These are phyloP conservation scores for Hypsibius dujardini DNA, from an alignment of 1,140 invertebrate genomes.

Conservation along the genomic window DNA sequence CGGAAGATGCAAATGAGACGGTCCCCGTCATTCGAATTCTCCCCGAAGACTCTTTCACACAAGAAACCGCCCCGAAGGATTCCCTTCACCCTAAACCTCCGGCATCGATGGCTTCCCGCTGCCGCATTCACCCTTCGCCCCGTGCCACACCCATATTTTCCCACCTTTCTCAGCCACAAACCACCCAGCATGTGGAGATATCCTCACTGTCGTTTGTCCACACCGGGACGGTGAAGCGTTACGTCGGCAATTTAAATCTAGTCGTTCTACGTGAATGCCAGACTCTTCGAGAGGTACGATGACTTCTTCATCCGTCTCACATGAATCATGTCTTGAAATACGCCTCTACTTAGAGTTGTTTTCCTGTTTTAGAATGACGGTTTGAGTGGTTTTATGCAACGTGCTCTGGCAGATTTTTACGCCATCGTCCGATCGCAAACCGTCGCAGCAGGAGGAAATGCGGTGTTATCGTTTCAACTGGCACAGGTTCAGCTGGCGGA, in stretches of 20 bases:
- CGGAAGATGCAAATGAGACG: neutral
- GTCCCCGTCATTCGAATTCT: neutral
- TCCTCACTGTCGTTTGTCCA: conserved; percentile 8
- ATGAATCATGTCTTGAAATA: too few species aligned
- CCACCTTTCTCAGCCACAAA: neutral
- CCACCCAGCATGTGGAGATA: neutral
- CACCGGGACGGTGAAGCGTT: neutral
- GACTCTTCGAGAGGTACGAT: neutral
- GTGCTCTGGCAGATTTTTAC: neutral
- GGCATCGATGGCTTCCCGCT: neutral
- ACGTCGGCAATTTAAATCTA: neutral
- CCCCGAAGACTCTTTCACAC: neutral
- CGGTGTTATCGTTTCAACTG: neutral
- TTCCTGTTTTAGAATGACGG: neutral
- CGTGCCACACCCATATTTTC: too few species aligned
- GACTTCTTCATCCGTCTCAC: too few species aligned
- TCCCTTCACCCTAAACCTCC: too few species aligned
- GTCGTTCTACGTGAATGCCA: conserved; percentile 1
- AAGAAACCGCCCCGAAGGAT: too few species aligned
- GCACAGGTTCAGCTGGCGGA: neutral
- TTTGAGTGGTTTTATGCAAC: neutral
- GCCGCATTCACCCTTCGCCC: neutral
- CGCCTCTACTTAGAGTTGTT: too few species aligned
- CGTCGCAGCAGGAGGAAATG: neutral
- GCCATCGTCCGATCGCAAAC: neutral